Conservation (phyloP, 2,888 invertebrate genomes). For the Drosophila melanosoma region DNA sequence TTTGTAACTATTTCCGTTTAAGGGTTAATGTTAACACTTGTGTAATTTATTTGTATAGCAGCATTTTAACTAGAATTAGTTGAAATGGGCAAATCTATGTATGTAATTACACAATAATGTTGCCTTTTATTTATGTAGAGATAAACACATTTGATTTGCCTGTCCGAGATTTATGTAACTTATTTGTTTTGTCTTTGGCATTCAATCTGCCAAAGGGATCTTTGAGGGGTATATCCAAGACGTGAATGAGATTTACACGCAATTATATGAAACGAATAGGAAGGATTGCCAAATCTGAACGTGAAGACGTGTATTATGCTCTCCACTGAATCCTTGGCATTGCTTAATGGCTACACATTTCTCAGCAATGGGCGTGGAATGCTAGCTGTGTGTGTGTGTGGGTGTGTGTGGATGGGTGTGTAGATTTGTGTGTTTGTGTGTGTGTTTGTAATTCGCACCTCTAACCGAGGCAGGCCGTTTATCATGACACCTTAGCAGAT, state of each 20-base stretch:
- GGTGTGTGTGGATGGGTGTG: constrained; percentile 14
- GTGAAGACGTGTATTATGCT: constrained; percentile 31
- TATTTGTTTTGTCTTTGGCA: not conserved
- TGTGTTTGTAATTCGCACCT: constrained; percentile 50
- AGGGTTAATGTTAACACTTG: constrained; percentile 34
- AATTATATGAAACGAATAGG: constrained; percentile 43
- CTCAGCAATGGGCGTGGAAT: constrained; percentile 12
- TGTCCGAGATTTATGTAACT: not conserved
- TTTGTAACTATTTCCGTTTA: not conserved
- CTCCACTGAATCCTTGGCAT: constrained; percentile 50
- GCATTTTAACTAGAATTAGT: constrained; percentile 20
- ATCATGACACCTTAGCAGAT: constrained; percentile 51
- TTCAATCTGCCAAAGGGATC: constrained; percentile 2
- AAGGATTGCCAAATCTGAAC: constrained; percentile 43
- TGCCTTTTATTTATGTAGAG: not conserved
- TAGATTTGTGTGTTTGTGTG: constrained; percentile 17
- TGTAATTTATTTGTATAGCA: constrained; percentile 25
- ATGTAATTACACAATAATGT: not conserved
- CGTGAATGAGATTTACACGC: constrained; percentile 49
- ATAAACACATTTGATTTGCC: not conserved
- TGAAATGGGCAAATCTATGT: not conserved
- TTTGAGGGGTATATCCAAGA: not conserved
- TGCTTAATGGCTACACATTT: constrained; percentile 58
- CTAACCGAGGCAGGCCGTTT: constrained; percentile 56
- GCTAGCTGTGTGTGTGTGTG: constrained; percentile 22